Base-by-base conservation (phyloP, 2,113 vertebrate species). In the Callithrix jacchus region DNA sequence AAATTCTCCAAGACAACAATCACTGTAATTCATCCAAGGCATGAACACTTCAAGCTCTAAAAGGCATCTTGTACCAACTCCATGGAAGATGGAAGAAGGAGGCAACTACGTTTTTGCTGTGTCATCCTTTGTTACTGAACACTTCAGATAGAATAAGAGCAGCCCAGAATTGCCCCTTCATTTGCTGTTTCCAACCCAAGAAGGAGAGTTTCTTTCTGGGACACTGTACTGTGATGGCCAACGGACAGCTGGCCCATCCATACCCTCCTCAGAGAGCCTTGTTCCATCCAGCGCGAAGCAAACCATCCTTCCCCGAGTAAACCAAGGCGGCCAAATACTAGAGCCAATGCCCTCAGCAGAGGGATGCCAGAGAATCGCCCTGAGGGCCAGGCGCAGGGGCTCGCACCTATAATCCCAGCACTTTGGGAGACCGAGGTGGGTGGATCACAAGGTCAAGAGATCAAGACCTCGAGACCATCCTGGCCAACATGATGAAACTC, bases 121-220 rank as follows among this genome's bases (percentile, higher is more conserved):
- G 18, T 3, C 45, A 3, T 21, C 9, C 21, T 80, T 37, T 52
- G 61, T 2, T 5, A 1, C 37, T 6, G 1, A 49, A 21, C 1
- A 25, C 54, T 47, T 35, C 82, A 6, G 20, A 25, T 2, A 58
- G 73, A 8, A 23, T 2, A 0, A 0, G 3, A n/a, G 25, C 7
- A 10, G 4, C 47, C 80, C 35, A 18, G 5, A 21, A 1, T 0
- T 4, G 64, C 35, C 42, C 30, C 30, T 20, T 13, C 27, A 9
- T 0, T 12, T 23, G 12, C 5, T 23, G 27, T 52, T 61, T 18
- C 23, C 25, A 30, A 0, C 3, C 0, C 0, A 5, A 86, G 37
- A 7, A 12, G 40, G 54, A 32, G 25, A 18, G 27, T 6, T 35
- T 30, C 32, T 54, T n/a, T 13, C 13, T 45, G 56, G n/a, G 54